Conservation (phyloP, 2,888 invertebrate species). For the Diarsia mendica region DNA sequence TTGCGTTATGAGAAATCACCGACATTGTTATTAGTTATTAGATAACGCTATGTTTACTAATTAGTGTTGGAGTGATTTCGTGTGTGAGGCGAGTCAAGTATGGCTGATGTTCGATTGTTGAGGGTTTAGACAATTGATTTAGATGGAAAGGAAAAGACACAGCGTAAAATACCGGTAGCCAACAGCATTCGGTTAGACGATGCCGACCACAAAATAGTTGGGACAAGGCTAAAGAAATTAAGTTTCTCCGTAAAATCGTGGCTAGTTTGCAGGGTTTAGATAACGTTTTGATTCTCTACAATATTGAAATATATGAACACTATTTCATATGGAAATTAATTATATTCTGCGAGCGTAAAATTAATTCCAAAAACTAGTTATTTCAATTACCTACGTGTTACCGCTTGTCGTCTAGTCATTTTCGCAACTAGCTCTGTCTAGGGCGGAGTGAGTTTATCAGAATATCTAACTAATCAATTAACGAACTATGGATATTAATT, state of each 20-base stretch:
- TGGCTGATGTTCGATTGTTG: neutral
- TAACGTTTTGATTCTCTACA: neutral
- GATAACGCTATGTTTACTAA: slow-evolving; percentile 68
- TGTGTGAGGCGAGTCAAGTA: slow-evolving; percentile 26
- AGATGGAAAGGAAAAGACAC: neutral
- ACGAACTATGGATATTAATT: too few species aligned
- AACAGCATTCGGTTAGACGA: neutral
- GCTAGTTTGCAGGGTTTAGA: neutral
- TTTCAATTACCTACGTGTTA: slow-evolving; percentile 33
- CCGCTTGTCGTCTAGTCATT: neutral
- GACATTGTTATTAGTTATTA: slow-evolving; percentile 72
- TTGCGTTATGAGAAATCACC: slow-evolving; percentile 83
- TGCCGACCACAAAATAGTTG: neutral
- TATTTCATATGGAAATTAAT: slow-evolving; percentile 21
- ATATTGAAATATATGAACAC: slow-evolving; percentile 28
- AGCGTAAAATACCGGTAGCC: neutral
- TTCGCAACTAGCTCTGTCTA: neutral
- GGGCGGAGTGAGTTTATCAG: slow-evolving; percentile 18
- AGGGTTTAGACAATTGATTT: neutral
- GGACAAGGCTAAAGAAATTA: neutral
- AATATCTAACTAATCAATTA: neutral
- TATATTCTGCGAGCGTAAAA: slow-evolving; percentile 9
- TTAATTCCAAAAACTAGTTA: slow-evolving; percentile 44
- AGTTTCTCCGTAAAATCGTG: neutral
- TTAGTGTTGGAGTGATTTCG: slow-evolving; percentile 60